phyloP scores from a whole-genome alignment of 2,888 invertebrate genomes.

The Drosophila peninsularis region DNA sequence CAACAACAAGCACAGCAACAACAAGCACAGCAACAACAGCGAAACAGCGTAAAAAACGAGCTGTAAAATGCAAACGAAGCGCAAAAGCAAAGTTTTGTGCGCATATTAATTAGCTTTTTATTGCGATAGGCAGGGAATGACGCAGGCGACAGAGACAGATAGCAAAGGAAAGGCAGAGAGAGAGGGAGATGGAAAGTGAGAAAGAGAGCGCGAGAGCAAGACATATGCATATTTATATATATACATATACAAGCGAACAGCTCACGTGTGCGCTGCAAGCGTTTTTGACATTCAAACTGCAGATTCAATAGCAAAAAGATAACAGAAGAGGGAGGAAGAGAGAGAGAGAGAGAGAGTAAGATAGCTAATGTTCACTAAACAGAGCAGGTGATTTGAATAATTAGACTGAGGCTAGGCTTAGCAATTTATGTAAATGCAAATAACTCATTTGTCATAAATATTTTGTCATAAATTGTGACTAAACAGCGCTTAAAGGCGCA shows the following conservation, averaged over 20 bases:
- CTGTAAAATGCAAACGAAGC: conserved; percentile 41
- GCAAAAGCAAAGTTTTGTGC: conserved; percentile 30
- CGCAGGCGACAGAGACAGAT: conserved; percentile 17
- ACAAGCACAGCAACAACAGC: conserved; percentile 7
- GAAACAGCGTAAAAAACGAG: conserved; percentile 1
- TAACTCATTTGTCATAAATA: conserved; percentile 3
- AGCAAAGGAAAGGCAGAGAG: neutral
- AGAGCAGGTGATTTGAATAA: conserved; percentile 10
- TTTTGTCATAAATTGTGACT: conserved; percentile 10
- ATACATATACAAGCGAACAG: neutral
- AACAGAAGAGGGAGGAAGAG: neutral
- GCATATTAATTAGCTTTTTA: conserved; percentile 48
- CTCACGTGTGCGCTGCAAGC: conserved; percentile 4
- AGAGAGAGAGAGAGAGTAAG: neutral
- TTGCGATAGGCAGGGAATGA: conserved; percentile 56
- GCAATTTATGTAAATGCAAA: conserved; percentile 12
- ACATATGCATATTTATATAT: conserved; percentile 4
- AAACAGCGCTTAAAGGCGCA: neutral
- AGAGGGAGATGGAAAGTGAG: neutral
- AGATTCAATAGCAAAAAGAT: conserved; percentile 36
- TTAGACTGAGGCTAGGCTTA: conserved; percentile 2
- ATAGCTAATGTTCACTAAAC: conserved; percentile 1
- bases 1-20: neutral
- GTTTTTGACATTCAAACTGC: conserved; percentile 24
- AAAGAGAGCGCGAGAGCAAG: neutral